phyloP scores from a whole-genome alignment of 1,140 invertebrate species.

The Bilobella aurantiaca region DNA sequence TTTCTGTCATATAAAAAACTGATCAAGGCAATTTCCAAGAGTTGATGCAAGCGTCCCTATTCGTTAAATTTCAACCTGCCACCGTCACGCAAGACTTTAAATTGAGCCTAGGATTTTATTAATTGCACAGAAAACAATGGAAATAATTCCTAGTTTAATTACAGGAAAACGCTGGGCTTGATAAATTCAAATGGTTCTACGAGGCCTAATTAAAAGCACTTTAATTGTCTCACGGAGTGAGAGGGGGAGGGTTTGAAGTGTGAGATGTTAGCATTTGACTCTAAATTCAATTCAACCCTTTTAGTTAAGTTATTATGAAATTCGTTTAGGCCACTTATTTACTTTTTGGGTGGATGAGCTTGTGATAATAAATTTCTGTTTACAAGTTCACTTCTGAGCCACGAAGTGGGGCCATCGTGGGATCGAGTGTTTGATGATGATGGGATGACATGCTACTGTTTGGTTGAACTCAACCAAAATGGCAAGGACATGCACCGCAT shows the following conservation, averaged over 20 bases:
- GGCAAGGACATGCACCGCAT: not conserved
- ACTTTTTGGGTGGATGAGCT: not conserved
- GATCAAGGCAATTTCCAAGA: not conserved
- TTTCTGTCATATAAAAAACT: no score
- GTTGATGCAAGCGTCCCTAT: not conserved
- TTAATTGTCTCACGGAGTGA: not conserved
- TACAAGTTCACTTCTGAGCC: not conserved
- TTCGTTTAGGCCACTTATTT: not conserved
- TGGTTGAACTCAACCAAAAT: no score
- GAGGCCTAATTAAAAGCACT: not conserved
- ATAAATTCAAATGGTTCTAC: not conserved
- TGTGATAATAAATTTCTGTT: no score
- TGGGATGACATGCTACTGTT: conserved; percentile 5
- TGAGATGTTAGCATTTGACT: not conserved
- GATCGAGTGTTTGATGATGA: not conserved
- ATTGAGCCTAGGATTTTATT: no score
- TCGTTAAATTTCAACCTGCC: no score
- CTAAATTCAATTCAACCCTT: not conserved
- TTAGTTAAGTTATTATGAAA: not conserved
- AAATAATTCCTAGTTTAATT: not conserved
- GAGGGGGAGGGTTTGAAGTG: not conserved
- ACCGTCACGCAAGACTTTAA: no score
- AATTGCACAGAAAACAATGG: not conserved
- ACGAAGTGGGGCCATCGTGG: not conserved
- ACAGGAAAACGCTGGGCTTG: not conserved